Evolutionary conservation across 2,797 vertebrate species (phyloP).

Genomic region (Cottoperca gobio): DNA sequence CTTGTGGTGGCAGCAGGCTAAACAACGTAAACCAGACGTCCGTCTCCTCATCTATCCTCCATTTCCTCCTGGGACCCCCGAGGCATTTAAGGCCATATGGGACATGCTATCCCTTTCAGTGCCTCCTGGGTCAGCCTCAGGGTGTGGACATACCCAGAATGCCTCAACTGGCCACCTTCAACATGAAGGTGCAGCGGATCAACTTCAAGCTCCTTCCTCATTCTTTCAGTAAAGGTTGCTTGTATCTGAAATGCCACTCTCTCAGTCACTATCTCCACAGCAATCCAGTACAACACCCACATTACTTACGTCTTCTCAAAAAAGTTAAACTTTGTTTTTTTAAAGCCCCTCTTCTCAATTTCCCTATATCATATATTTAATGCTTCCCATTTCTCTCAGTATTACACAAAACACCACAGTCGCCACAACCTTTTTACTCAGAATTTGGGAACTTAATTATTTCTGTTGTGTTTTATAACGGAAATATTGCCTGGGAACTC

Average conservation of each 20-base stretch:
- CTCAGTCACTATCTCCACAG: background rate
- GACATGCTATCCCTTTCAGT: constrained; percentile 36
- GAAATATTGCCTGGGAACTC: constrained; percentile 33
- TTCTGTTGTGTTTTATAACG: constrained; percentile 39
- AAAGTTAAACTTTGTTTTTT: constrained; percentile 5
- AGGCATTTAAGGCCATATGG: constrained; percentile 51
- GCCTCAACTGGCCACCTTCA: constrained; percentile 39
- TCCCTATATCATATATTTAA: constrained; percentile 16
- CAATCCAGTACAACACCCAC: background rate
- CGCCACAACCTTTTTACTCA: constrained; percentile 36
- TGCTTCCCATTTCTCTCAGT: constrained; percentile 48
- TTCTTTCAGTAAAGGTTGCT: background rate
- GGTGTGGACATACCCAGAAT: constrained; percentile 37
- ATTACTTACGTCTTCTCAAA: constrained; percentile 4
- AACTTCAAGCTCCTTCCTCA: background rate
- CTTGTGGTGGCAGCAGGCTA: constrained; percentile 15
- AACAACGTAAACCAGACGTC: constrained; percentile 37
- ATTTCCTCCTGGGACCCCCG: constrained; percentile 20
- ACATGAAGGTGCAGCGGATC: constrained; percentile 2
- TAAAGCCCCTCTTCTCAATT: constrained; percentile 16
- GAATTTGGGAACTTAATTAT: constrained; percentile 29
- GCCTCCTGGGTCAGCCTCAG: constrained; percentile 32
- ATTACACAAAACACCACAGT: constrained; percentile 36
- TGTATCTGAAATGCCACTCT: background rate
- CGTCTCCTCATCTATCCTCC: constrained; percentile 29